Conservation (phyloP, 2,797 vertebrate genomes). For the Epinephelus coioides region DNA sequence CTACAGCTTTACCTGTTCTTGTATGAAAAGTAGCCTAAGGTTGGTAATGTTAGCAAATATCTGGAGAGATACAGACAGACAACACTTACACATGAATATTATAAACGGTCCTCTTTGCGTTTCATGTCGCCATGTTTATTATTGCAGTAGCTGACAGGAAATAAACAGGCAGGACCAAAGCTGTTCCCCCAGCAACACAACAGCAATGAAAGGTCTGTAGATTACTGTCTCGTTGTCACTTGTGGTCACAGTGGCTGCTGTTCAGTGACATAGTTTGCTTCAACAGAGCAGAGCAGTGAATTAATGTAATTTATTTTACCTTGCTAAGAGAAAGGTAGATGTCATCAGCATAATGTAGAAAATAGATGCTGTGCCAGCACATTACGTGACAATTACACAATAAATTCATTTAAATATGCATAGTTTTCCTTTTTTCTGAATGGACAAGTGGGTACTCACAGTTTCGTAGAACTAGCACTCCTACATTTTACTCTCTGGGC, state of each 20-base stretch:
- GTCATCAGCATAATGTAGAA: conserved; percentile 8
- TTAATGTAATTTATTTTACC: background rate
- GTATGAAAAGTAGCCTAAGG: background rate
- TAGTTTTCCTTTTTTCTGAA: background rate
- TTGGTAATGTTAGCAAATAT: background rate
- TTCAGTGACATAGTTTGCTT: background rate
- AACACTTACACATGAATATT: too few species aligned
- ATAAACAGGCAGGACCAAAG: too few species aligned
- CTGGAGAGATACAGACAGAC: background rate
- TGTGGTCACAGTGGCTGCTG: background rate
- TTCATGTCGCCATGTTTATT: too few species aligned
- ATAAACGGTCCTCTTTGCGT: too few species aligned
- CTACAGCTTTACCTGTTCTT: background rate
- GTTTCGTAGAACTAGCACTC: too few species aligned
- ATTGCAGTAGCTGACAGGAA: too few species aligned
- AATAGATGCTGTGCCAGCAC: background rate
- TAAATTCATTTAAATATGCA: background rate
- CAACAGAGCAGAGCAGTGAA: background rate
- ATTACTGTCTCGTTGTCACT: background rate
- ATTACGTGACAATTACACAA: background rate
- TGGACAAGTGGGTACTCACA: too few species aligned
- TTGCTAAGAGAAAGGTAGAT: background rate
- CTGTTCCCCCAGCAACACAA: too few species aligned
- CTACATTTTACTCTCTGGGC: too few species aligned
- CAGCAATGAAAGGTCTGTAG: too few species aligned